Percentiles rank a stretch among this genome's conserved stretches.
These are phyloP conservation scores for Morelia viridis DNA, from an alignment of 2,797 vertebrate species.

Conservation along the genomic window DNA sequence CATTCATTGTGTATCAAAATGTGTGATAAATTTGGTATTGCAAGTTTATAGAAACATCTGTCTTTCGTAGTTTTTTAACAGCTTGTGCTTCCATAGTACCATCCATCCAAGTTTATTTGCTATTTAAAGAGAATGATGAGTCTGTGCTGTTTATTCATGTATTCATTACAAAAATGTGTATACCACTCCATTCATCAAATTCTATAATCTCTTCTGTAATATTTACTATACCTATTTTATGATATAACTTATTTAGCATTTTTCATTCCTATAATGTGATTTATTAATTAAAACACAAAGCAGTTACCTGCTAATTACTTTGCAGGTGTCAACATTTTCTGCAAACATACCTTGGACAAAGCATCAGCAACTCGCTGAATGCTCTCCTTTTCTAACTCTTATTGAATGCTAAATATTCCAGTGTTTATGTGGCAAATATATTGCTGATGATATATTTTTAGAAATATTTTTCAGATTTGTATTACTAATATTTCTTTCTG, in stretches of 20 bases:
- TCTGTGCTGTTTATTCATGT: not conserved
- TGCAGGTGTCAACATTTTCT: constrained; percentile 1
- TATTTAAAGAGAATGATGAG: not conserved
- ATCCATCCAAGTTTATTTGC: not conserved
- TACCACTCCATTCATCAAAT: not conserved
- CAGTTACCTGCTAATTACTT: constrained; percentile 36
- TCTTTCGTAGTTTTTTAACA: not conserved
- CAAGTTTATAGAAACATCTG: not conserved
- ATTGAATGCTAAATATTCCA: constrained; percentile 32
- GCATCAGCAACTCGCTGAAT: not conserved
- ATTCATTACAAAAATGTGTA: not conserved
- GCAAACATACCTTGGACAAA: constrained; percentile 2
- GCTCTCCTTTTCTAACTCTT: constrained; percentile 33
- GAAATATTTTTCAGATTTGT: constrained; percentile 41
- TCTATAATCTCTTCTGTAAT: not conserved
- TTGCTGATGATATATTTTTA: constrained; percentile 39
- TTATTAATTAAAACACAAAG: not conserved
- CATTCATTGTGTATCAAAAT: not conserved
- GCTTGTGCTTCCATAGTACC: not conserved
- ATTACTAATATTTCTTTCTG: constrained; percentile 47
- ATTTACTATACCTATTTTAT: not conserved
- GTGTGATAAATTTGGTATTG: not conserved
- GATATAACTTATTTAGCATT: not conserved
- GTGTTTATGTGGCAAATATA: constrained; percentile 30
- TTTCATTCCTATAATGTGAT: not conserved